Base-by-base conservation (phyloP, 1,140 invertebrate species). In the Cephus cinctus region DNA sequence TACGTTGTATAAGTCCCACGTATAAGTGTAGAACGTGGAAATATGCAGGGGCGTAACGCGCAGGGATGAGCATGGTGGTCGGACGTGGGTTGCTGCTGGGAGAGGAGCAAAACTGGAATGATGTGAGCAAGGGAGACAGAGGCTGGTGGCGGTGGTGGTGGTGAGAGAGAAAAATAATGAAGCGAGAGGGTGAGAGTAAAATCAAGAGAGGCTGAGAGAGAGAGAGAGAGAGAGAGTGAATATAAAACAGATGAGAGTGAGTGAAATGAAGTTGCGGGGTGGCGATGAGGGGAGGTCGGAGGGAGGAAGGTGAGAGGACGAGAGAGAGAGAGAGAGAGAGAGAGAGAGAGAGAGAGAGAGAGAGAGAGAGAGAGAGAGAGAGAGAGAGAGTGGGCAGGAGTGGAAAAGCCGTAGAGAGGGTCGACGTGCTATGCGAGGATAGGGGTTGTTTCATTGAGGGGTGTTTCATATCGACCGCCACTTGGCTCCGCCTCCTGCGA, bases 391-490 rank as follows among this genome's bases (percentile, higher is more conserved):
- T 31, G 14, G 40, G 32, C 31, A 27, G 18, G 21, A 46, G 21
- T 22, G 15, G 19, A 31, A 14, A 27, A 5, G 12, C 5, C 4
- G 12, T 47, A 54, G 52, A 43, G 36, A 48, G 15, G 23, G 23
- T n/a, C n/a, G n/a, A n/a, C n/a, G n/a, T n/a, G n/a, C n/a, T n/a
- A n/a, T n/a, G n/a, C n/a, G 44, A 43, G 44, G 50, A 55, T 53
- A 50, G 52, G 51, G 57, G 48, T 62, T 57, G 55, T 62, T 62
- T 57, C 57, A 64, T 62, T 60, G 54, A 62, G 59, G 59, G 61
- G 54, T 65, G 59, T 59, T 63, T 65, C 59, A 61, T 65, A 65
- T 65, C 63, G 63, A 65, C 63, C 63, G 54, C 43, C 44, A 57
- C 59, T 59, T 57, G 52, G 56, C 61, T 63, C 63, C 63, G 59